Conservation (phyloP, 1,140 invertebrate genomes). For the Trichonephila clavipes region DNA sequence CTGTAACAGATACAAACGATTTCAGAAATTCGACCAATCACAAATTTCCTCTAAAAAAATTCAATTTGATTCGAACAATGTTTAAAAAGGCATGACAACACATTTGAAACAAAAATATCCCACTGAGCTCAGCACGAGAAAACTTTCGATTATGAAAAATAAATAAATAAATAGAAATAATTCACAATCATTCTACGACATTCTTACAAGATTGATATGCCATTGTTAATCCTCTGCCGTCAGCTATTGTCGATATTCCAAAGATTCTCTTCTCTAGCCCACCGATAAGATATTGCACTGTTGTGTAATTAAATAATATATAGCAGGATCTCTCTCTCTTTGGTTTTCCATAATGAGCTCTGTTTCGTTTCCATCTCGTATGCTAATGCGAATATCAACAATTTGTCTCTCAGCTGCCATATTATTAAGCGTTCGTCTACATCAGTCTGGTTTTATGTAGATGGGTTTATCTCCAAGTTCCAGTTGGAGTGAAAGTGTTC, state of each 20-base stretch:
- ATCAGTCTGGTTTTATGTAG: not conserved
- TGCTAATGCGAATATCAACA: slow-evolving; percentile 10
- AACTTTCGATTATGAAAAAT: too few relatives aligned
- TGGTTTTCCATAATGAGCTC: slow-evolving; percentile 5
- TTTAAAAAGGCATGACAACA: too few relatives aligned
- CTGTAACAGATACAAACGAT: too few relatives aligned
- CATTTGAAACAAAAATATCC: too few relatives aligned
- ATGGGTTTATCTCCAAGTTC: not conserved
- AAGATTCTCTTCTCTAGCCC: not conserved
- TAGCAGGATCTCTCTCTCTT: not conserved
- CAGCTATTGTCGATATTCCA: not conserved
- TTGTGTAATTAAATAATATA: not conserved
- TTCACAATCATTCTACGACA: not conserved
- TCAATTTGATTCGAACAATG: too few relatives aligned
- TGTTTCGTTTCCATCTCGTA: slow-evolving; percentile 18
- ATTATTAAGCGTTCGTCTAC: slow-evolving; percentile 27
- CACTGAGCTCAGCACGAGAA: too few relatives aligned
- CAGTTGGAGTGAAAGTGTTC: too few relatives aligned
- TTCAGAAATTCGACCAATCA: too few relatives aligned
- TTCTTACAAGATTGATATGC: not conserved
- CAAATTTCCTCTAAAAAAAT: too few relatives aligned
- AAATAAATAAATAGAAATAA: too few relatives aligned
- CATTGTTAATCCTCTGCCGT: not conserved
- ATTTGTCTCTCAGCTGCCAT: not conserved
- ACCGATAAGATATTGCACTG: not conserved